Evolutionary conservation across 2,888 invertebrate species (phyloP), one percentile per base, ranked within the genome.

Genomic region (Lamellibrachia columna): DNA sequence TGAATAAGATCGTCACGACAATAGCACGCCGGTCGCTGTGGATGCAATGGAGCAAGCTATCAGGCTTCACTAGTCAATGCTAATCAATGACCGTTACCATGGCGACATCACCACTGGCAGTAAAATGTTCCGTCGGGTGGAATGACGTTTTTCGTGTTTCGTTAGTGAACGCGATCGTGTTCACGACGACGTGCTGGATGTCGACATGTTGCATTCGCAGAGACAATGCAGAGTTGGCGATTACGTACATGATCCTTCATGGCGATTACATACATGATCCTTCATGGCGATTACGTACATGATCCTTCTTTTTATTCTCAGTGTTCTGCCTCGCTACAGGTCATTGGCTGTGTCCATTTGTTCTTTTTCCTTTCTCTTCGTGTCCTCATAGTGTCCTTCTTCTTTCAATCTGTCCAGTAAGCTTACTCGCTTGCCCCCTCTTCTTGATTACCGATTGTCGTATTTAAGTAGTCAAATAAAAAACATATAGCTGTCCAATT

Each of bases 1-100:
- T 75, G 75, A 75, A 75, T 75, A 75, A 75, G 75, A 75, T 75
- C n/a, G 75, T 75, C 75, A 75, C 75, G 75, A 22, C 75, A 75
- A 75, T 75, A n/a, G 15, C 75, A 75, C 75, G n/a, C 75, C 22
- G 22, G 75, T 75, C 75, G 75, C 75, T 75, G n/a, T 75, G 75
- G 75, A n/a, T 15, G 75, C 75, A 75, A 75, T 75, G 75, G n/a
- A 75, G 75, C 75, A 22, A 75, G 75, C 75, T 4, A 15, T 75
- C 75, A 6, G 75, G 75, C 75, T 75, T 75, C n/a, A 75, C 75
- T 75, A 15, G 75, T 15, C 75, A 75, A 75, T 75, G 75, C 75
- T n/a, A 75, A 75, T 75, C 75, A 75, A 75, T 75, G 75, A n/a
- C 75, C 75, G 75, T 75, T 75, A n/a, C 75, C 22, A 75, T 75